phyloP scores from a whole-genome alignment of 2,888 invertebrate genomes.

The Eilema griseolum region DNA sequence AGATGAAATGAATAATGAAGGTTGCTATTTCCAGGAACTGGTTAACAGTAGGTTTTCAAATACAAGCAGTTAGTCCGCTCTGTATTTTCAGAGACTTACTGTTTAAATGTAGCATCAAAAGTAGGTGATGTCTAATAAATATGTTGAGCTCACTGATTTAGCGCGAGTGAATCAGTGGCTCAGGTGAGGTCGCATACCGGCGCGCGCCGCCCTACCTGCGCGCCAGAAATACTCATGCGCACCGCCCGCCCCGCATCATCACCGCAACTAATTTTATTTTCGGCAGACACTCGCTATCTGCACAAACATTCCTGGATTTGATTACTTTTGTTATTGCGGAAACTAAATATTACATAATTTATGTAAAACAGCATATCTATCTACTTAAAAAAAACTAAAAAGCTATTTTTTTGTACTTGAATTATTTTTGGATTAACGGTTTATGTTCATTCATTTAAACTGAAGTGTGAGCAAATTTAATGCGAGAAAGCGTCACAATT shows the following conservation, averaged over 20 bases:
- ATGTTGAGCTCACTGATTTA: constrained; percentile 82
- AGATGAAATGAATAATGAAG: not conserved
- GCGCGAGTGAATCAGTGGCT: constrained; percentile 81
- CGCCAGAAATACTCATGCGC: constrained; percentile 82
- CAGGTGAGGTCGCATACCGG: constrained; percentile 86
- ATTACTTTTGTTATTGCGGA: constrained; percentile 58
- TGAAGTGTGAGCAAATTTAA: not conserved
- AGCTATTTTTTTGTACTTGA: not conserved
- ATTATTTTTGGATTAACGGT: not conserved
- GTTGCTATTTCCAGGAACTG: not conserved
- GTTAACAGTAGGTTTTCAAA: not conserved
- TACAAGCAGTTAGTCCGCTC: not conserved
- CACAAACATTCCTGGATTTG: constrained; percentile 60
- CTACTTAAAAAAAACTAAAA: not conserved
- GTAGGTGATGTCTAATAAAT: constrained; percentile 71
- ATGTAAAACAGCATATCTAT: constrained; percentile 11
- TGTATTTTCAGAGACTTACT: constrained; percentile 5
- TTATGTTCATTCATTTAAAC: not conserved
- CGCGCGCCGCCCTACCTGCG: constrained; percentile 81
- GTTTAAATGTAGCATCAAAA: constrained; percentile 53
- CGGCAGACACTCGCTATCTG: constrained; percentile 59
- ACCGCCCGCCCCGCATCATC: constrained; percentile 66
- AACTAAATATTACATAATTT: constrained; percentile 33
- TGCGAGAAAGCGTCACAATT: not conserved
- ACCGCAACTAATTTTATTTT: constrained; percentile 69